Base-by-base conservation (phyloP, 53 echinoderm and acorn worm species). In the Henricia sp. region DNA sequence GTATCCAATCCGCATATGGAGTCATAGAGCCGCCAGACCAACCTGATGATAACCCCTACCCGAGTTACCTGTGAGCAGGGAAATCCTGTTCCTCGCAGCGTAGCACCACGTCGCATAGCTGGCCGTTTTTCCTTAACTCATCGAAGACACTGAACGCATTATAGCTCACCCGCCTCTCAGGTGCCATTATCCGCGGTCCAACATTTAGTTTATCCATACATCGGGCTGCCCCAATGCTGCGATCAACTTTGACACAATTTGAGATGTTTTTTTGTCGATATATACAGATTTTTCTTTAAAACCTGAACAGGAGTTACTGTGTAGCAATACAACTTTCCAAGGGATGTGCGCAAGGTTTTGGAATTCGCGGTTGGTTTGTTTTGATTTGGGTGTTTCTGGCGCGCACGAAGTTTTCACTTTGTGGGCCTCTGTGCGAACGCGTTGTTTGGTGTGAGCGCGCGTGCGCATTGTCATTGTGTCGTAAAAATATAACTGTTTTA, bases 61-160 rank as follows among this genome's bases (percentile, higher is more conserved):
- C n/a, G n/a, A n/a, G n/a, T 80, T 19, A 80, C 80, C 80, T 80
- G 73, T 99, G 99, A 16, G 92, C 94, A 17, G 94, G 99, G 77
- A 99, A 99, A 76, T 94, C 88, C 59, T 89, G 90, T 3, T 88
- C 91, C 35, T 92, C 99, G 6, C 91, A 94, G 50, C 92, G 83
- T 12, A 99, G 70, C 13, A 88, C 85, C 12, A 90, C 99, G 71
- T 99, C 99, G 54, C 99, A 99, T 12, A 99, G 89, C 68, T 99
- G 99, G 0, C 70, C 41, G 60, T 80, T 92, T 68, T 88, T 85
- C 29, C 95, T 85, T 35, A 99, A 89, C 17, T 99, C 99, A 46
- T 94, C 88, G 57, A 99, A 95, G 23, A 95, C 88, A 43, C 70
- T 67, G 56, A 89, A 95, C 20, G 84, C 70, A 5, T 87, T 83